Evolutionary conservation across 2,113 vertebrate genomes (phyloP).

Genomic region (Hemiprocne comata): DNA sequence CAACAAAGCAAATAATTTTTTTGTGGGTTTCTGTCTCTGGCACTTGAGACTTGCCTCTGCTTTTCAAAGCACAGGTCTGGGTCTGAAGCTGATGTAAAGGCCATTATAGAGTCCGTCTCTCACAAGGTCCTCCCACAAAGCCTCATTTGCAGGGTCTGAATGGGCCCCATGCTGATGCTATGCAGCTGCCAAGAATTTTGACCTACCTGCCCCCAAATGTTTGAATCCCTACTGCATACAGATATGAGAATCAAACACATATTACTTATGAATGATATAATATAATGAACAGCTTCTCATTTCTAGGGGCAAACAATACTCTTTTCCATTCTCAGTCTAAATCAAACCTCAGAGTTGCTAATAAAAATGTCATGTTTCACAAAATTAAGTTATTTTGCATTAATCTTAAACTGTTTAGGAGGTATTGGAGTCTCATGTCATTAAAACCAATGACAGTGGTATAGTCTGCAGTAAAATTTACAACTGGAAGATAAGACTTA

Average conservation of each 20-base stretch:
- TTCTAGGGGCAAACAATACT: slow-evolving; percentile 25
- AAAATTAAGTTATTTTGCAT: slow-evolving; percentile 58
- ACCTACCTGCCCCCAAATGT: not conserved
- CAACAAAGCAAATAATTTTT: not conserved
- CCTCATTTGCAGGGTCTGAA: not conserved
- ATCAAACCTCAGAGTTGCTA: slow-evolving; percentile 23
- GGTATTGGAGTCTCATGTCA: slow-evolving; percentile 52
- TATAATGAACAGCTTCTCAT: slow-evolving; percentile 24
- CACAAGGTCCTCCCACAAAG: not conserved
- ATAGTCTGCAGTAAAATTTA: slow-evolving; percentile 44
- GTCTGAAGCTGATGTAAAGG: not conserved
- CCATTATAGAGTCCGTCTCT: no score
- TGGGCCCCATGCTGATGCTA: not conserved
- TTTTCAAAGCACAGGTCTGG: not conserved
- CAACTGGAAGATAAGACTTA: not conserved
- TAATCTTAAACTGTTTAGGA: slow-evolving; percentile 58
- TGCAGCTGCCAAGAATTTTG: not conserved
- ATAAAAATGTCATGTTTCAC: slow-evolving; percentile 63
- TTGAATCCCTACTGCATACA: not conserved
- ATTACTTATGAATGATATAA: slow-evolving; percentile 23
- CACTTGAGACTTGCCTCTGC: not conserved
- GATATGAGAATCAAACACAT: not conserved
- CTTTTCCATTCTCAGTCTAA: slow-evolving; percentile 12
- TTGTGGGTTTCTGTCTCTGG: not conserved
- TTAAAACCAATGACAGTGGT: slow-evolving; percentile 36